Conservation (phyloP, 2,797 vertebrate species). For the Alcedo quadribrachys region DNA sequence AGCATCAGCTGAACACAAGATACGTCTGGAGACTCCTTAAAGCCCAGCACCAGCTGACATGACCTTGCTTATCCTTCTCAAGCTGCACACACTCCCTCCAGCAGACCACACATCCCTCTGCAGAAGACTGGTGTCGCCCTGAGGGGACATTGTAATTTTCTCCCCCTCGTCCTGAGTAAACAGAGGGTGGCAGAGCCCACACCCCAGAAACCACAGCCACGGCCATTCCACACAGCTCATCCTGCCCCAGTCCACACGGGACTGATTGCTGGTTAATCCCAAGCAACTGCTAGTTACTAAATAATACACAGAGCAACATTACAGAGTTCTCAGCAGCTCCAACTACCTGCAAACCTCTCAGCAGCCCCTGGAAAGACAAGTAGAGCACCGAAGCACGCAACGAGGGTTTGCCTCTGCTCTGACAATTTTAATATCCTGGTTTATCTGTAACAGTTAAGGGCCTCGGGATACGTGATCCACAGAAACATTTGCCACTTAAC, state of each 20-base stretch:
- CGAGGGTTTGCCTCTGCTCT: neutral
- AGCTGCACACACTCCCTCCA: neutral
- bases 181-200: neutral
- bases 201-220: neutral
- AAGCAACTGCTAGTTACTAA: neutral
- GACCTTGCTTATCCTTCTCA: neutral
- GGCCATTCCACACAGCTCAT: neutral
- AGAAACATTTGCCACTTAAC: neutral
- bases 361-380: neutral
- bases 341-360: neutral
- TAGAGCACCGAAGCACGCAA: neutral
- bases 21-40: neutral
- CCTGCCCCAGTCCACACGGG: too few relatives aligned
- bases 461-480: neutral
- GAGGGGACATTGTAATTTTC: neutral
- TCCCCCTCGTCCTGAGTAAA: neutral
- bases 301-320: fast-evolving
- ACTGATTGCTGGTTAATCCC: neutral
- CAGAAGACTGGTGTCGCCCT: neutral
- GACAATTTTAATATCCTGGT: neutral
- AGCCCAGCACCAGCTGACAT: neutral
- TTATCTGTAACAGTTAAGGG: slow-evolving; percentile 13
- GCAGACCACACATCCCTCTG: neutral
- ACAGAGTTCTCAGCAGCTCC: neutral
- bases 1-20: neutral